phyloP scores from a whole-genome alignment of 2,797 vertebrate species.

The Columba guinea region DNA sequence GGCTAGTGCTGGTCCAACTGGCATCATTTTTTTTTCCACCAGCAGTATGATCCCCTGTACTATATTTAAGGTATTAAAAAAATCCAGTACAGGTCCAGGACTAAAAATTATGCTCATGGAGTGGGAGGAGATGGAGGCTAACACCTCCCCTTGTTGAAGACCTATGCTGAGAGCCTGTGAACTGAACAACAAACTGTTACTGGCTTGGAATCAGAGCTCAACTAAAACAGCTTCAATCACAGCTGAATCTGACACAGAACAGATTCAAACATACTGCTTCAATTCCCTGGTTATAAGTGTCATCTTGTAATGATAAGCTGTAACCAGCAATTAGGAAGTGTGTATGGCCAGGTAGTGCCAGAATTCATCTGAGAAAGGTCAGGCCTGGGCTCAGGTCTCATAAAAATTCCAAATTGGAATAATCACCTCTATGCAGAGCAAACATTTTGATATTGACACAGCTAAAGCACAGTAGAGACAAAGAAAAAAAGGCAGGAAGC shows the following conservation, averaged over 20 bases:
- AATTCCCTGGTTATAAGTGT: constrained; percentile 41
- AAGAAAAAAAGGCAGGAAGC: background rate
- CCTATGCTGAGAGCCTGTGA: background rate
- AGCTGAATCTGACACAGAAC: constrained; percentile 53
- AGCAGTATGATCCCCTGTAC: background rate
- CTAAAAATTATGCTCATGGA: background rate
- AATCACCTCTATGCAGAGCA: constrained; percentile 57
- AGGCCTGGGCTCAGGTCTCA: background rate
- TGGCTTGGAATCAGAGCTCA: constrained; percentile 31
- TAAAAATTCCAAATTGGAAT: constrained; percentile 53
- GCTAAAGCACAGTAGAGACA: constrained; percentile 32
- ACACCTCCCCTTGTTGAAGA: background rate
- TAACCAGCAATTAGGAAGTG: constrained; percentile 44
- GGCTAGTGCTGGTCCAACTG: background rate
- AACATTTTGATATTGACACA: constrained; percentile 57
- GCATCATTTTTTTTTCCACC: background rate
- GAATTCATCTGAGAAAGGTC: constrained; percentile 45
- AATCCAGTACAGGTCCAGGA: background rate
- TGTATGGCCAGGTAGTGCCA: background rate
- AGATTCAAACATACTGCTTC: constrained; percentile 48
- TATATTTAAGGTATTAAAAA: background rate
- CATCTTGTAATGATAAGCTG: constrained; percentile 47
- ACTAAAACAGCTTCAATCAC: constrained; percentile 19
- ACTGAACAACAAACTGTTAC: constrained; percentile 9
- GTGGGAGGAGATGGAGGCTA: background rate